These are phyloP conservation scores for Opisthocomus hoazin DNA, from an alignment of 2,113 vertebrate genomes.

Conservation along the genomic window DNA sequence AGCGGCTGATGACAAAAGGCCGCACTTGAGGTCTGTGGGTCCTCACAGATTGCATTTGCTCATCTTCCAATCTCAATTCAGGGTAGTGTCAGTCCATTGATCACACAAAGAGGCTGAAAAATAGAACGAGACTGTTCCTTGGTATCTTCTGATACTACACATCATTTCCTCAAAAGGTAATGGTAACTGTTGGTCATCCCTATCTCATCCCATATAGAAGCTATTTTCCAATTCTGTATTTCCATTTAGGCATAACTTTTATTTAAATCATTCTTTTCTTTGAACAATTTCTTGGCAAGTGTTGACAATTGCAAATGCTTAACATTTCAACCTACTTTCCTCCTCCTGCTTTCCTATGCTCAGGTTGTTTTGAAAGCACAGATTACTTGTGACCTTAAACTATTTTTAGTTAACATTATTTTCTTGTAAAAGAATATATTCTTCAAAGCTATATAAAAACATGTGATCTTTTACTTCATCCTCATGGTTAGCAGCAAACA, in stretches of 20 bases:
- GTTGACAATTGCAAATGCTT: not conserved
- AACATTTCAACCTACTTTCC: not conserved
- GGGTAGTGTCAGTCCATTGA: fast-evolving
- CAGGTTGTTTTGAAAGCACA: not conserved
- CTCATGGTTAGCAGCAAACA: not conserved
- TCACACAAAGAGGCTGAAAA: not conserved
- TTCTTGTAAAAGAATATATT: not conserved
- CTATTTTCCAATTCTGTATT: not conserved
- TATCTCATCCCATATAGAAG: not conserved
- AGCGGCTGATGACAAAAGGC: not conserved
- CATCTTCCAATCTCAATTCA: not conserved
- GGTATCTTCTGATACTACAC: not conserved
- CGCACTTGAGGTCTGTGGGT: not conserved
- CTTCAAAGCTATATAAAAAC: not conserved
- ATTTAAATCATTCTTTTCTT: not conserved
- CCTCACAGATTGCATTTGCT: not conserved
- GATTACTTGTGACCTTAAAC: not conserved
- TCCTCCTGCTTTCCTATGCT: not conserved
- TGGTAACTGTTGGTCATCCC: not conserved
- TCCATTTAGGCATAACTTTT: not conserved
- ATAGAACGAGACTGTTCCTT: not conserved
- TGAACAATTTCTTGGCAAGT: not conserved
- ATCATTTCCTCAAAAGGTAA: not conserved
- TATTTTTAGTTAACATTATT: not conserved
- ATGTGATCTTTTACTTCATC: not conserved